A percentile compares a stretch with the other conserved stretches of the same genome.
Conservation (phyloP, 2,888 invertebrate genomes). For the Pseudanteris insignis region DNA sequence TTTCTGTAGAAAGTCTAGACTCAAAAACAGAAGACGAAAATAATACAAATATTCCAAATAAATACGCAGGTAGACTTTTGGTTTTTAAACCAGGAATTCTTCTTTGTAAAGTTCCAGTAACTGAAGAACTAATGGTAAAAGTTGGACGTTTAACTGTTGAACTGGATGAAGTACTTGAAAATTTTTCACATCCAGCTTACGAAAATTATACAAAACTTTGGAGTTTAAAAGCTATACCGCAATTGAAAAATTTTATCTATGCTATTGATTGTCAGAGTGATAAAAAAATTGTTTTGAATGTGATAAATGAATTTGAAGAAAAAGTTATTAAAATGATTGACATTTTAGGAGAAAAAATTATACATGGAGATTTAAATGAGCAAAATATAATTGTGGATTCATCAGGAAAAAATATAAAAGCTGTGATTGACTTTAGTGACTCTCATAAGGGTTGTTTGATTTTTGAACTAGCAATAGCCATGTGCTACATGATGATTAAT, state of each 20-base stretch:
- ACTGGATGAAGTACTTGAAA: conserved; percentile 76
- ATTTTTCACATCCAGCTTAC: conserved; percentile 78
- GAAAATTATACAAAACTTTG: conserved; percentile 76
- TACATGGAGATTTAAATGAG: conserved; percentile 93
- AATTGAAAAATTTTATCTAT: conserved; percentile 75
- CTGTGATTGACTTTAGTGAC: conserved; percentile 90
- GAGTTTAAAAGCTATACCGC: conserved; percentile 77
- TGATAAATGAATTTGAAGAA: conserved; percentile 73
- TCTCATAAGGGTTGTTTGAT: conserved; percentile 77
- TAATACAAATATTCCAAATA: too few species aligned
- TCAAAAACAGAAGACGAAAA: too few species aligned
- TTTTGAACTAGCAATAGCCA: conserved; percentile 84
- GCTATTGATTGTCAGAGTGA: conserved; percentile 73
- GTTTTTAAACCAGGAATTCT: conserved; percentile 80
- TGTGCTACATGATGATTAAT: conserved; percentile 83
- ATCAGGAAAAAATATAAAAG: conserved; percentile 69
- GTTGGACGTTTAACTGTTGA: conserved; percentile 78
- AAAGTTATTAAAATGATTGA: conserved; percentile 70
- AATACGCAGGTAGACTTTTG: conserved; percentile 79
- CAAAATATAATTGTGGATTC: conserved; percentile 77
- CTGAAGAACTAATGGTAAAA: conserved; percentile 74
- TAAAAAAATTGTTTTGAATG: conserved; percentile 71
- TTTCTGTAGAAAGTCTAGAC: too few species aligned
- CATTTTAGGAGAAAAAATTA: conserved; percentile 75
- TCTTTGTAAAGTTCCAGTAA: conserved; percentile 72